These are phyloP conservation scores for Nipponacmea schrenckii DNA, from an alignment of 2,888 invertebrate species.

Conservation along the genomic window DNA sequence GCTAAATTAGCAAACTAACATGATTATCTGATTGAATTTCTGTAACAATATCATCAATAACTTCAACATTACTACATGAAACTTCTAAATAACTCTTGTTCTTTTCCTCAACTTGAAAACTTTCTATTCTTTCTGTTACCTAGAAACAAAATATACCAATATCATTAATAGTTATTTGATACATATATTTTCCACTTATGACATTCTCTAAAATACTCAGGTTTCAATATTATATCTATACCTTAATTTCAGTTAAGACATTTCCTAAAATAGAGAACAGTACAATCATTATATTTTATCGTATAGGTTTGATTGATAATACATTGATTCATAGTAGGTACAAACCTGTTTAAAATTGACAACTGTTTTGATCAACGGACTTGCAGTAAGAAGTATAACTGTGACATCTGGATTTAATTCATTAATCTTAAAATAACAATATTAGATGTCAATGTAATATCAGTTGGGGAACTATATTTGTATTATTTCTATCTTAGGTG, in stretches of 20 bases:
- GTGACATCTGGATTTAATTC: constrained; percentile 77
- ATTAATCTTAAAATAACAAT: constrained; percentile 69
- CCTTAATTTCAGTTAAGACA: no score
- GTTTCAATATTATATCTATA: no score
- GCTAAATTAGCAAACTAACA: constrained; percentile 42
- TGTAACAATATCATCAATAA: constrained; percentile 70
- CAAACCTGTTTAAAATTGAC: constrained; percentile 79
- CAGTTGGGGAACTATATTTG: no score
- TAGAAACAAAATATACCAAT: constrained; percentile 58
- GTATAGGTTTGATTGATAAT: no score
- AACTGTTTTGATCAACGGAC: constrained; percentile 87
- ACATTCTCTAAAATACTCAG: no score
- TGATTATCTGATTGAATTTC: constrained; percentile 64
- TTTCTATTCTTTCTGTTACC: constrained; percentile 83
- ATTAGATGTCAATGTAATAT: background rate
- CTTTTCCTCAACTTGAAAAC: constrained; percentile 87
- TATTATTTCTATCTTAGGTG: no score
- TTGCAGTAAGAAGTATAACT: constrained; percentile 84
- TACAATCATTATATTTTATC: no score
- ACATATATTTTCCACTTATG: background rate
- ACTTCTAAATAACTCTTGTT: constrained; percentile 66
- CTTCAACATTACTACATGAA: constrained; percentile 73
- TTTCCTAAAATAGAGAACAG: no score
- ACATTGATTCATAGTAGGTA: no score
- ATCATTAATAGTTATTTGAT: constrained; percentile 11